Percentiles rank a stretch among this genome's conserved stretches.
phyloP scores from a whole-genome alignment of 1,140 invertebrate genomes.

The Drosophila kikkawai region DNA sequence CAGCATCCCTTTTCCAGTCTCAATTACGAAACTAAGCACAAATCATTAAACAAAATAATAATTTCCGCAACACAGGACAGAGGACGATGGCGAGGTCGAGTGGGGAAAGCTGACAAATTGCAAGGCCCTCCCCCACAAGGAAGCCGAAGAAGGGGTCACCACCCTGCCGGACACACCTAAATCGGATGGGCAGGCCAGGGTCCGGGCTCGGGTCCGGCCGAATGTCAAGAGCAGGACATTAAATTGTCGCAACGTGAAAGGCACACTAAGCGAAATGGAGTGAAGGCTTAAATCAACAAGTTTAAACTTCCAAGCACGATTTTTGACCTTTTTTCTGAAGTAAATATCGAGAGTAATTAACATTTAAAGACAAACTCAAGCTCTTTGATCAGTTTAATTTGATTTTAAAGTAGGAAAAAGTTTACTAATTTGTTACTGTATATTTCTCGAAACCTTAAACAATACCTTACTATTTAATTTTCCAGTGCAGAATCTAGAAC shows the following conservation, averaged over 20 bases:
- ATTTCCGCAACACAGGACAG: constrained; percentile 69
- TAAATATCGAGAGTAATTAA: not conserved
- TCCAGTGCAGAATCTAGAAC: not conserved
- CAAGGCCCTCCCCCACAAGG: constrained; percentile 4
- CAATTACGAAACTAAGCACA: constrained; percentile 80
- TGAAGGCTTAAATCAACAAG: not conserved
- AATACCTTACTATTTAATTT: not conserved
- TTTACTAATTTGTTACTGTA: not conserved
- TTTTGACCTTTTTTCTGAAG: no score
- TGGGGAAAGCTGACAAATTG: constrained; percentile 38
- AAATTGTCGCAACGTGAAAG: constrained; percentile 69
- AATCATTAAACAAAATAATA: constrained; percentile 84
- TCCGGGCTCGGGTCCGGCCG: constrained; percentile 13
- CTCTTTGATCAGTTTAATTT: not conserved
- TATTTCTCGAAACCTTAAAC: not conserved
- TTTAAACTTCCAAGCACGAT: constrained; percentile 8
- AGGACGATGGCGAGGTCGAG: constrained; percentile 14
- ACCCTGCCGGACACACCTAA: constrained; percentile 33
- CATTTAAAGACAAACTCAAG: not conserved
- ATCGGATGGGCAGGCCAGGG: constrained; percentile 40
- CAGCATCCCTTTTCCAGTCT: constrained; percentile 38
- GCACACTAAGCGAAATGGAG: constrained; percentile 21
- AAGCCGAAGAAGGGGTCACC: not conserved
- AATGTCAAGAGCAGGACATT: constrained; percentile 78
- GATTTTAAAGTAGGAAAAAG: not conserved